Conservation (phyloP, 2,797 vertebrate genomes). For the Sus cebifrons region DNA sequence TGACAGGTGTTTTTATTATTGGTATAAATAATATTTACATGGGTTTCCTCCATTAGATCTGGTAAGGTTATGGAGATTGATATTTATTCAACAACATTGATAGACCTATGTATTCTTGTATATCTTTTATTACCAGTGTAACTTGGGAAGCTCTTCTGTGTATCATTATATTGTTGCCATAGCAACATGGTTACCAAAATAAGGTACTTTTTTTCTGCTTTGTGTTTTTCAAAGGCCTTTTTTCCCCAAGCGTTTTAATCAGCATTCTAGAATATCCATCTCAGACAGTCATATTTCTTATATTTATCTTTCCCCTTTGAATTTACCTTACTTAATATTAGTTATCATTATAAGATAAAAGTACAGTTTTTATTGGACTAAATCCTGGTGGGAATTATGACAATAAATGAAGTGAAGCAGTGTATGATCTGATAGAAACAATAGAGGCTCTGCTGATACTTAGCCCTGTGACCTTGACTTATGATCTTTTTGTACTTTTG, state of each 20-base stretch:
- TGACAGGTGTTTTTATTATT: slow-evolving; percentile 64
- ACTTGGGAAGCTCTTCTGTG: slow-evolving; percentile 65
- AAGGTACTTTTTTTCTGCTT: slow-evolving; percentile 60
- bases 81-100: slow-evolving; percentile 70
- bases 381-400: slow-evolving; percentile 45
- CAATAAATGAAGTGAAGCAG: slow-evolving; percentile 15
- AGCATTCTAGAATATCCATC: background rate
- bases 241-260: background rate
- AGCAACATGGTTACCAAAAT: slow-evolving; percentile 74
- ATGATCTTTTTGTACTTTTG: slow-evolving; percentile 1
- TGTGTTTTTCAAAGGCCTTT: slow-evolving; percentile 70
- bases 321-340: slow-evolving; percentile 58
- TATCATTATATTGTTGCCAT: slow-evolving; percentile 68
- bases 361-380: slow-evolving; percentile 41
- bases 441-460: background rate
- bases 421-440: background rate
- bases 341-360: slow-evolving; percentile 54
- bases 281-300: slow-evolving; percentile 61
- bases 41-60: slow-evolving; percentile 54
- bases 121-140: slow-evolving; percentile 72
- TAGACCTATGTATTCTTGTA: slow-evolving; percentile 4
- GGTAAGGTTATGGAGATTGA: slow-evolving; percentile 47
- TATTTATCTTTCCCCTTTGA: slow-evolving; percentile 28
- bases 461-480: background rate
- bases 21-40: slow-evolving; percentile 71